Evolutionary conservation across 2,797 vertebrate genomes (phyloP).

Genomic region (Bradypus variegatus): DNA sequence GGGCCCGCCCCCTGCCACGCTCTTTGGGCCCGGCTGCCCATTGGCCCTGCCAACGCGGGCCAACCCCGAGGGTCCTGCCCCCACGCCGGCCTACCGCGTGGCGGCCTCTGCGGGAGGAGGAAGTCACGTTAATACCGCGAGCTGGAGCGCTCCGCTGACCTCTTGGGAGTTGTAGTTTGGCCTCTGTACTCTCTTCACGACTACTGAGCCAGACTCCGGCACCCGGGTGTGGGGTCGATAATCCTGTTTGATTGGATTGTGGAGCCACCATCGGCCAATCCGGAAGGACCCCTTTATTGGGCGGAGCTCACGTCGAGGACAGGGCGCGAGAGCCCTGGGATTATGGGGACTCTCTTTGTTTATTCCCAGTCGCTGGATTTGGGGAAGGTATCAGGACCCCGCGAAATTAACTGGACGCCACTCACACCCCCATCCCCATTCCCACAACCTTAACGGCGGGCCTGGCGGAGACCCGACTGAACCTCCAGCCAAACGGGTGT

Average conservation of each 20-base stretch:
- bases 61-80: conserved; percentile 12
- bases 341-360: not conserved
- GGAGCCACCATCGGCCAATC: not conserved
- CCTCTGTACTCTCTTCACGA: not conserved
- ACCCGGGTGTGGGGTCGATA: not conserved
- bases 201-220: not conserved
- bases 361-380: not conserved
- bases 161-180: conserved; percentile 60
- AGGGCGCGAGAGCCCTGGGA: not conserved
- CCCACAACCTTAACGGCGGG: not conserved
- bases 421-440: not conserved
- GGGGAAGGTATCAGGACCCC: too few species aligned
- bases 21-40: not conserved
- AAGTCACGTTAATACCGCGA: conserved; percentile 23
- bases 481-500: not conserved
- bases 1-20: conserved; percentile 38
- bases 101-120: conserved; percentile 11
- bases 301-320: not conserved
- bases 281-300: not conserved
- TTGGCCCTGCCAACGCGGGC: not conserved
- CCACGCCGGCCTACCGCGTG: conserved; percentile 27
- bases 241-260: not conserved
- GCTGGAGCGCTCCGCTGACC: not conserved
- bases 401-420: not conserved
- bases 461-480: not conserved